phyloP scores from a whole-genome alignment of 2,888 invertebrate species.

The Megalurothrips usitatus region DNA sequence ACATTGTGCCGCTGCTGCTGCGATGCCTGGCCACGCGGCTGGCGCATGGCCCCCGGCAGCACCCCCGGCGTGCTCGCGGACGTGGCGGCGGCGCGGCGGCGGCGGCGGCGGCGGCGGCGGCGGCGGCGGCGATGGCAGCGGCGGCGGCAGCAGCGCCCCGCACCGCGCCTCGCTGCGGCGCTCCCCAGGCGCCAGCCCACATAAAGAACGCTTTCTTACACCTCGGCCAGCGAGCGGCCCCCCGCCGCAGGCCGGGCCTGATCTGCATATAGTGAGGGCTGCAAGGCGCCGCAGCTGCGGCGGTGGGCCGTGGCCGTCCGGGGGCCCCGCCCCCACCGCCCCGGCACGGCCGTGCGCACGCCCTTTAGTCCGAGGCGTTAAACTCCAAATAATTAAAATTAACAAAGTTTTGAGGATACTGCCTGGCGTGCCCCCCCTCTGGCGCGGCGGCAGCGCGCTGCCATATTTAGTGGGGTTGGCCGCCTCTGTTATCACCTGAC shows the following conservation, averaged over 20 bases:
- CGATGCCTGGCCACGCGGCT: too few relatives aligned
- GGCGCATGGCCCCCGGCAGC: too few relatives aligned
- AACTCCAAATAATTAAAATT: constrained; percentile 21
- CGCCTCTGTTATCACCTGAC: constrained; percentile 1
- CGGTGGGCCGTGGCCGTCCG: too few relatives aligned
- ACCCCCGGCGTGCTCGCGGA: neutral
- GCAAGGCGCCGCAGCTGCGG: neutral
- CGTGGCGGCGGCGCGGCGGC: neutral
- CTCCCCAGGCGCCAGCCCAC: too few relatives aligned
- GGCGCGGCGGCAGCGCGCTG: neutral
- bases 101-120: neutral
- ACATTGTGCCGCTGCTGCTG: too few relatives aligned
- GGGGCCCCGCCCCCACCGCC: too few relatives aligned
- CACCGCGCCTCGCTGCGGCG: neutral
- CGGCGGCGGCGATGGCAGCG: neutral
- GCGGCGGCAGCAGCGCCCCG: neutral
- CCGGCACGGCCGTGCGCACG: neutral
- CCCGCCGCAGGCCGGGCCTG: neutral
- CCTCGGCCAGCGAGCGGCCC: neutral
- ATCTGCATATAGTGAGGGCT: constrained; percentile 3
- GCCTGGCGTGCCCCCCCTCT: neutral
- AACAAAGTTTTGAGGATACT: constrained; percentile 11
- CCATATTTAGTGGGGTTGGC: neutral
- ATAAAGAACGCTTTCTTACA: constrained; percentile 17
- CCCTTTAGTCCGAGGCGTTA: neutral